Evolutionary conservation across 2,797 vertebrate genomes (phyloP).

Genomic region (Pseudopleuronectes americanus): DNA sequence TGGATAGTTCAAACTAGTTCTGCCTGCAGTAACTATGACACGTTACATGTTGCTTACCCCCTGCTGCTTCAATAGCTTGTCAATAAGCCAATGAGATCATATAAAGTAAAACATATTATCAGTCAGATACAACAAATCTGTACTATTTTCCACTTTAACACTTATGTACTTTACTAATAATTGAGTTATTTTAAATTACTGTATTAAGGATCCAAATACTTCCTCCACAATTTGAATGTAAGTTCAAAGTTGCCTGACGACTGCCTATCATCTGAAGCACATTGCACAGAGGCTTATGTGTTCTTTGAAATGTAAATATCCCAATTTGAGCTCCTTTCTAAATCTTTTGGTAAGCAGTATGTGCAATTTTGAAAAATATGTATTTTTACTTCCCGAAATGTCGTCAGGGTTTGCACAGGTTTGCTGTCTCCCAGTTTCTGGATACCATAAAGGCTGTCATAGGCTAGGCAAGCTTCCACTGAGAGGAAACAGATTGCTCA

Average conservation of each 20-base stretch:
- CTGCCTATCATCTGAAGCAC: conserved; percentile 18
- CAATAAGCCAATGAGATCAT: no score
- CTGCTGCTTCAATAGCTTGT: no score
- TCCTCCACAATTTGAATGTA: not conserved
- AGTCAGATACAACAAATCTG: no score
- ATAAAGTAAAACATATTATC: no score
- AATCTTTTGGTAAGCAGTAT: conserved; percentile 14
- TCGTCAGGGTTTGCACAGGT: conserved; percentile 39
- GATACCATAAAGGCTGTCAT: conserved; percentile 40
- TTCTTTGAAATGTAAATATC: conserved; percentile 54
- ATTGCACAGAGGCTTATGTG: not conserved
- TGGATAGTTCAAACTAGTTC: not conserved
- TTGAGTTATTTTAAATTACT: not conserved
- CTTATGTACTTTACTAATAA: no score
- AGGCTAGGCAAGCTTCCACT: conserved; percentile 47
- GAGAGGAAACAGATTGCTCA: conserved; percentile 69
- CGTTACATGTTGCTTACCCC: no score
- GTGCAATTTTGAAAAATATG: no score
- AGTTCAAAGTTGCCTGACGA: conserved; percentile 33
- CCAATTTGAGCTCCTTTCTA: conserved; percentile 19
- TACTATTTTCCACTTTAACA: no score
- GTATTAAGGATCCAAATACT: not conserved
- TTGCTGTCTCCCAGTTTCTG: conserved; percentile 45
- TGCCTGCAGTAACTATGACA: no score
- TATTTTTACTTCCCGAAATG: conserved; percentile 50